These are phyloP conservation scores for Charina bottae DNA, from an alignment of 2,113 vertebrate genomes.

Conservation along the genomic window DNA sequence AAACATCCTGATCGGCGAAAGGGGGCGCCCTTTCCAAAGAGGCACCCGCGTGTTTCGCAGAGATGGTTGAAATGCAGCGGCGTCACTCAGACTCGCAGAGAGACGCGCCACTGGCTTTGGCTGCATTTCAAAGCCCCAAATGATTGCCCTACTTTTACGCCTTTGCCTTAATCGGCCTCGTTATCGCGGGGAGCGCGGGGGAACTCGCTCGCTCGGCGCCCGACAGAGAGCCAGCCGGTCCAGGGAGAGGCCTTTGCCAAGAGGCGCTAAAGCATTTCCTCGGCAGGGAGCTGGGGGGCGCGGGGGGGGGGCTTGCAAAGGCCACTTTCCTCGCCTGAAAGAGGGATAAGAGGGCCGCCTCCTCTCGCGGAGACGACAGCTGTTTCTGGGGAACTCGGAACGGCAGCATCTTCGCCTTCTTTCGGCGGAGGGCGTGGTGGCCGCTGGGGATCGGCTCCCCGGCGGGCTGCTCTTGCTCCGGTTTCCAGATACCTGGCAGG, in stretches of 20 bases:
- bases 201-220: not conserved
- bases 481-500: not conserved
- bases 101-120: not conserved
- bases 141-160: slow-evolving; percentile 8
- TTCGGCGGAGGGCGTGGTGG: not conserved
- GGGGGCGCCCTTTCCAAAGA: not conserved
- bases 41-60: not conserved
- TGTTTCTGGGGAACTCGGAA: too few species aligned
- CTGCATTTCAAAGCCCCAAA: slow-evolving; percentile 10
- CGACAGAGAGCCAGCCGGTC: not conserved
- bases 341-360: not conserved
- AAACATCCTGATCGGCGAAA: not conserved
- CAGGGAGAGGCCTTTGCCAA: not conserved
- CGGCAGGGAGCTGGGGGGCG: not conserved
- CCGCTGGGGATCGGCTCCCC: not conserved
- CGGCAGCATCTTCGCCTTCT: not conserved
- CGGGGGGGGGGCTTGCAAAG: not conserved
- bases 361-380: not conserved
- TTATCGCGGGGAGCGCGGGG: not conserved
- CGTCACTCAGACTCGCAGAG: not conserved
- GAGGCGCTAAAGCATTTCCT: not conserved
- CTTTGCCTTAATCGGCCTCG: not conserved
- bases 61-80: not conserved
- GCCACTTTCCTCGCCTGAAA: not conserved
- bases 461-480: not conserved